A percentile compares a stretch with the other conserved stretches of the same genome.
Evolutionary conservation across 2,888 invertebrate genomes (phyloP).

Genomic region (Ametastegia equiseti): DNA sequence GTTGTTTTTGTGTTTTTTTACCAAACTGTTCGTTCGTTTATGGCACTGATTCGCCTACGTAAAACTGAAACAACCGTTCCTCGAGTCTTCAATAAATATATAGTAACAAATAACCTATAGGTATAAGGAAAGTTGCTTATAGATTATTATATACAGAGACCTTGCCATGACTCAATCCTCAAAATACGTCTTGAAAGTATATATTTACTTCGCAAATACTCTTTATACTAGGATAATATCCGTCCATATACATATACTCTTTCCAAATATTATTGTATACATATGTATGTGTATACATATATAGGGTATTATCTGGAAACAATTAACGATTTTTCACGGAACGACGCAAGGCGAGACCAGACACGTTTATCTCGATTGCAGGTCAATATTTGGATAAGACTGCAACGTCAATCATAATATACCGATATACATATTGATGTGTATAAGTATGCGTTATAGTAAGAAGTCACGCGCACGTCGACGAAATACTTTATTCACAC

Average conservation of each 20-base stretch:
- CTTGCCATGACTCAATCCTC: too few species aligned
- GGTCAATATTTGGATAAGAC: neutral
- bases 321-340: neutral
- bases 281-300: too few species aligned
- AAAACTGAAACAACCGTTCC: neutral
- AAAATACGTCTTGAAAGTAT: too few species aligned
- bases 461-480: too few species aligned
- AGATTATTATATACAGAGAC: too few species aligned
- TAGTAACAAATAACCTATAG: too few species aligned
- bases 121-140: too few species aligned
- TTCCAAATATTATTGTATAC: neutral
- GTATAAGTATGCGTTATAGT: too few species aligned
- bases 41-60: neutral
- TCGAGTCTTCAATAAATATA: too few species aligned
- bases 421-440: too few species aligned
- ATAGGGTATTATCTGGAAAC: neutral
- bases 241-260: neutral
- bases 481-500: too few species aligned
- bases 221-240: neutral
- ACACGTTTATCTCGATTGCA: neutral
- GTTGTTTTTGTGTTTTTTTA: neutral
- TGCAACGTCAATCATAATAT: neutral
- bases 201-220: too few species aligned
- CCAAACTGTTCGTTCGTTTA: neutral
- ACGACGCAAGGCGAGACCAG: neutral